Evolutionary conservation across 2,797 vertebrate genomes (phyloP), one percentile per base, ranked within the genome.

Genomic region (Bucorvus abyssinicus): DNA sequence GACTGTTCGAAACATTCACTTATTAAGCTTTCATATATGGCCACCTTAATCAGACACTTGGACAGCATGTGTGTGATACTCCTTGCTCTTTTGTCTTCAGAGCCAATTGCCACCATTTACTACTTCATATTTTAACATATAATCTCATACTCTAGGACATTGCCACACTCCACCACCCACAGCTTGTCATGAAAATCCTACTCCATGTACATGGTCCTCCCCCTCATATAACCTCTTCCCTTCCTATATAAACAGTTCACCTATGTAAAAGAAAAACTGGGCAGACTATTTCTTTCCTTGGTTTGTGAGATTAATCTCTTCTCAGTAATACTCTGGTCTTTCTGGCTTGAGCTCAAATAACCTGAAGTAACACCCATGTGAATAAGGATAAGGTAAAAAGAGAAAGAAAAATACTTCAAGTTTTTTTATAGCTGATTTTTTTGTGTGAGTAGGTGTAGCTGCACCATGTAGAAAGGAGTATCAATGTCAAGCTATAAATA

Each of bases 401-500:
- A 95, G 83, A 95, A 89, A 89, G 12, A 22, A 53, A 80, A 78
- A 50, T 67, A 77, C 50, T 29, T 93, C 4, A 84, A 87, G 86
- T 94, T 98, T 97, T 97, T 97, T 97, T 97, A 97, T 89, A 97
- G 96, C 91, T 87, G 64, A 82, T 44, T 97, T 95, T 95, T 90
- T 95, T 96, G 95, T 96, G 94, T 9, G 67, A 97, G 93, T 94
- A 97, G 53, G 83, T 96, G 94, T 92, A 97, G 95, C 96, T 92
- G 97, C 91, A 95, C 95, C n/a, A 97, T 97, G 98, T 89, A 97
- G 97, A 98, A 97, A 98, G 90, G 96, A 96, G 87, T 96, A 97
- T 97, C 96, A 90, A 97, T 97, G 98, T 98, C 96, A 97, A 97
- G 93, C 92, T 98, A 98, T 97, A 98, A 98, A 98, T 98, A 98